A percentile compares a stretch with the other conserved stretches of the same genome.
Conservation (phyloP, 2,797 vertebrate genomes). For the Danio albolineatus region DNA sequence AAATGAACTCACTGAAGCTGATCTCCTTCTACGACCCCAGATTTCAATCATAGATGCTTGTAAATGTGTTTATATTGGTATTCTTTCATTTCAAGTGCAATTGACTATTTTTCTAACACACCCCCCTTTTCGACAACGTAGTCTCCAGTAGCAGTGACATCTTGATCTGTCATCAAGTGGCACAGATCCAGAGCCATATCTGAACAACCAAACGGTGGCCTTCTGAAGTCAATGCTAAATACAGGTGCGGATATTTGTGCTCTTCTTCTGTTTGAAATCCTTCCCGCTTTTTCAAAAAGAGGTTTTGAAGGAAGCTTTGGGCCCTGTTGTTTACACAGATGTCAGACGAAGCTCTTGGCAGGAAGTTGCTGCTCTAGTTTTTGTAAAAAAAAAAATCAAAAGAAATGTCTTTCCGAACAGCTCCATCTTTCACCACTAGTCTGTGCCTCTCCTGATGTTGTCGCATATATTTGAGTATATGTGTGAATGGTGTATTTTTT, state of each 20-base stretch:
- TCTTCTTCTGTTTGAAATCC: not conserved
- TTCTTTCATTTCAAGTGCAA: conserved; percentile 57
- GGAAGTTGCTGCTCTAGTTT: conserved; percentile 35
- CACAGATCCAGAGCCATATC: conserved; percentile 47
- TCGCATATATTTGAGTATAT: conserved; percentile 52
- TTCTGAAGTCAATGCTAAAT: conserved; percentile 45
- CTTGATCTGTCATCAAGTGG: conserved; percentile 7
- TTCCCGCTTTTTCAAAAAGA: conserved; percentile 5
- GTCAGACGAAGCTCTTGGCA: conserved; percentile 36
- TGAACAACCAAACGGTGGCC: conserved; percentile 57
- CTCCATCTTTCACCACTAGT: conserved; percentile 33
- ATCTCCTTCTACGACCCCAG: conserved; percentile 16
- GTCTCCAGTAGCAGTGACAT: not conserved
- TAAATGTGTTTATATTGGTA: not conserved
- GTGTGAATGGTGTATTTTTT: conserved; percentile 6
- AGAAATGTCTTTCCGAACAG: not conserved
- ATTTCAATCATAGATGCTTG: conserved; percentile 28
- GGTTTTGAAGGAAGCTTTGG: conserved; percentile 19
- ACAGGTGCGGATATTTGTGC: conserved; percentile 12
- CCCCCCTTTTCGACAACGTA: conserved; percentile 6
- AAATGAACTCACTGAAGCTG: conserved; percentile 34
- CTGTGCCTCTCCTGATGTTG: conserved; percentile 55
- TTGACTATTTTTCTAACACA: conserved; percentile 15
- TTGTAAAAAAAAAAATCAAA: not conserved
- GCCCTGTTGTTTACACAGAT: conserved; percentile 46